Conservation (phyloP, 2,113 vertebrate genomes). For the Picathartes gymnocephalus region DNA sequence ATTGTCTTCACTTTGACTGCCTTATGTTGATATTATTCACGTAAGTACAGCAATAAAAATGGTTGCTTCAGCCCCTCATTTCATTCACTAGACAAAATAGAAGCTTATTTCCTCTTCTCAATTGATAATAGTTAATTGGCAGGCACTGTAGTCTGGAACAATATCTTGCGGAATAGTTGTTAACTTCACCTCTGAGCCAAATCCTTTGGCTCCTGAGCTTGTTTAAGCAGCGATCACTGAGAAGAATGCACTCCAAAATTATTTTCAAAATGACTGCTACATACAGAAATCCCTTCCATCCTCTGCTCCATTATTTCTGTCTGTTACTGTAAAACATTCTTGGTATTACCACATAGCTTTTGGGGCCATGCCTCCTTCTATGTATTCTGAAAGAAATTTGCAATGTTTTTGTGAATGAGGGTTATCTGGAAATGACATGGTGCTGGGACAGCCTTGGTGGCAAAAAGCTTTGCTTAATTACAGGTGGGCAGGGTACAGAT, state of each 20-base stretch:
- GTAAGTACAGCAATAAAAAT: neutral
- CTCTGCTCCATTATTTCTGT: neutral
- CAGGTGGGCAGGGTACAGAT: neutral
- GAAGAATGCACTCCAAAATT: neutral
- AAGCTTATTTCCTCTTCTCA: neutral
- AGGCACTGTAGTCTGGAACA: neutral
- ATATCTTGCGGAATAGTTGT: neutral
- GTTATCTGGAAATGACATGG: neutral
- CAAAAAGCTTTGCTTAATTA: neutral
- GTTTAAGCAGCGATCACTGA: neutral
- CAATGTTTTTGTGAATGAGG: neutral
- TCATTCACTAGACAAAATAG: neutral
- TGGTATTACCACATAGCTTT: neutral
- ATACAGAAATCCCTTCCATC: neutral
- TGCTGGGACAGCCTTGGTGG: neutral
- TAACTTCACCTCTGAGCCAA: neutral
- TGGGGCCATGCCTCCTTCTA: neutral
- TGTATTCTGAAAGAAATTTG: neutral
- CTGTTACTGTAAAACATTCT: neutral
- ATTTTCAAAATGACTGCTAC: neutral
- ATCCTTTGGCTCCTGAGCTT: neutral
- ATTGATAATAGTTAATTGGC: neutral
- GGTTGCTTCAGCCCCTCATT: neutral
- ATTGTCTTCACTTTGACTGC: neutral
- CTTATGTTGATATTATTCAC: neutral